A percentile compares a stretch with the other conserved stretches of the same genome.
These are phyloP conservation scores for Octomys mimax DNA, from an alignment of 2,797 vertebrate species.

Conservation along the genomic window DNA sequence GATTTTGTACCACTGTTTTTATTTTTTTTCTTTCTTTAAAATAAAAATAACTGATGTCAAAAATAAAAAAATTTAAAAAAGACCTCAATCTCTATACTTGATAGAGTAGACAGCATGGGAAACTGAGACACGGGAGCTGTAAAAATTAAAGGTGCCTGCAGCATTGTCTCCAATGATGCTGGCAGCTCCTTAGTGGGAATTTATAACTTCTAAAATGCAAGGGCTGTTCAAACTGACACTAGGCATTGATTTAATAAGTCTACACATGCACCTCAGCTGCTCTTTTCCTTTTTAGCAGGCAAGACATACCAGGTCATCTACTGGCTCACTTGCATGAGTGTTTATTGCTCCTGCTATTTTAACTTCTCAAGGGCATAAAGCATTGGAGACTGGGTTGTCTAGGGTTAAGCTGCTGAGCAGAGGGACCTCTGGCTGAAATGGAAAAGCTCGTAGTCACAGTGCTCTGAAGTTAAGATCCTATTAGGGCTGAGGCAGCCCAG, in stretches of 20 bases:
- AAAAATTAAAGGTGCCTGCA: not conserved
- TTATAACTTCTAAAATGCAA: conserved; percentile 24
- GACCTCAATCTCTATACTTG: not conserved
- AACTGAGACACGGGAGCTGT: not conserved
- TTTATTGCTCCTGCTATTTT: not conserved
- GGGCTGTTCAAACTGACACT: not conserved
- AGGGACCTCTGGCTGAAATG: too few relatives aligned
- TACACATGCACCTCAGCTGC: not conserved
- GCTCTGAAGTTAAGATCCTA: too few relatives aligned
- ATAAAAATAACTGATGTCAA: too few relatives aligned
- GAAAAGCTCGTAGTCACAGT: too few relatives aligned
- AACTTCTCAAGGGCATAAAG: not conserved
- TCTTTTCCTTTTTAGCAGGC: not conserved
- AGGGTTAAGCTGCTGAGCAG: too few relatives aligned
- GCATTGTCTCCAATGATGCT: not conserved
- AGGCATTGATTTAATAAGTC: not conserved
- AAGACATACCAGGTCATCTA: not conserved
- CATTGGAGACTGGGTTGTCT: too few relatives aligned
- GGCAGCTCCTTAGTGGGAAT: not conserved
- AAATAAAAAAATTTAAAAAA: not conserved
- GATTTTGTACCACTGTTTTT: too few relatives aligned
- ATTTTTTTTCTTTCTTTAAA: too few relatives aligned
- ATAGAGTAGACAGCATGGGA: not conserved
- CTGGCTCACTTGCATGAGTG: not conserved
- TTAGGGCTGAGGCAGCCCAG: too few relatives aligned